These are phyloP conservation scores for Conistra vaccinii DNA, from an alignment of 2,888 invertebrate genomes.

Conservation along the genomic window DNA sequence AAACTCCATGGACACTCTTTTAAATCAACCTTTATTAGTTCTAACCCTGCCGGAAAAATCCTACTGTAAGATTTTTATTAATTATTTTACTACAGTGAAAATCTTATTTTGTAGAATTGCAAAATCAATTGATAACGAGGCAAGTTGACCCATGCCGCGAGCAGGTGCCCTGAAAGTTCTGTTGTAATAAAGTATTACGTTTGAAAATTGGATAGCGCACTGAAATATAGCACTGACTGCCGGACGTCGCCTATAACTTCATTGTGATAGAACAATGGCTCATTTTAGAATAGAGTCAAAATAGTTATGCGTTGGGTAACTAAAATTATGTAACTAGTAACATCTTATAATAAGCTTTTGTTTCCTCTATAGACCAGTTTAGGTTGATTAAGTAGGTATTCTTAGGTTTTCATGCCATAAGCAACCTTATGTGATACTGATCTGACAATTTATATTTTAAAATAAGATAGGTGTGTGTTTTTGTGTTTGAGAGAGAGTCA, in stretches of 20 bases:
- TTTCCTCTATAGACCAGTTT: background rate
- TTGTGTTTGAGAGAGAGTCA: too few relatives aligned
- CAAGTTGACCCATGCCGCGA: background rate
- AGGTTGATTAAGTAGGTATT: background rate
- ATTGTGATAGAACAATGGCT: slow-evolving; percentile 27
- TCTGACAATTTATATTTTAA: too few relatives aligned
- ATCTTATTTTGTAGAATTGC: background rate
- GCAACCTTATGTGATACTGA: too few relatives aligned
- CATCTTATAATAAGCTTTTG: background rate
- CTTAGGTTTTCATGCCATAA: too few relatives aligned
- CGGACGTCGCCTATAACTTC: slow-evolving; percentile 24
- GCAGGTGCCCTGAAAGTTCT: slow-evolving; percentile 27
- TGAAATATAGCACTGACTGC: slow-evolving; percentile 29
- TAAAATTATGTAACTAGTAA: background rate
- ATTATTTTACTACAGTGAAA: background rate
- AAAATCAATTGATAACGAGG: slow-evolving; percentile 1
- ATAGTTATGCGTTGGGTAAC: background rate
- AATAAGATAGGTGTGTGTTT: too few relatives aligned
- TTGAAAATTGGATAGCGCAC: slow-evolving; percentile 45
- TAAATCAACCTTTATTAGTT: background rate
- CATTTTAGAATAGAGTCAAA: slow-evolving; percentile 17
- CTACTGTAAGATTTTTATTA: background rate
- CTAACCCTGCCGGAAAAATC: background rate
- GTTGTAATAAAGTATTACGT: slow-evolving; percentile 49
- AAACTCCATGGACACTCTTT: background rate